A percentile compares a stretch with the other conserved stretches of the same genome.
Evolutionary conservation across 2,113 vertebrate genomes (phyloP).

Genomic region (Delphinus delphis): DNA sequence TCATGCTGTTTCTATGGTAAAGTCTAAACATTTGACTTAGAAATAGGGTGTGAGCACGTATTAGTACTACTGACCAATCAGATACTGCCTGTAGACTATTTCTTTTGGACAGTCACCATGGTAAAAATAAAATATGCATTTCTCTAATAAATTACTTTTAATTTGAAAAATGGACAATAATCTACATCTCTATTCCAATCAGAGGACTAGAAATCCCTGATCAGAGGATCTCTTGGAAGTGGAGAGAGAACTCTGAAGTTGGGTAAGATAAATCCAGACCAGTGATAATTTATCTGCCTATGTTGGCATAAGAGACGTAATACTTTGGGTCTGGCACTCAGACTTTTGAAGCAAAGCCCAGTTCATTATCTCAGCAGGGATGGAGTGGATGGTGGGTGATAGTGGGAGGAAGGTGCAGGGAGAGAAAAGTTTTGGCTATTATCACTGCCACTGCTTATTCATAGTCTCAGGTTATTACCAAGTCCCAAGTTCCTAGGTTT

Average conservation of each 20-base stretch:
- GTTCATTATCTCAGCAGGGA: neutral
- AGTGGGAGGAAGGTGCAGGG: neutral
- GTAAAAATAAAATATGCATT: neutral
- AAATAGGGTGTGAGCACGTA: constrained; percentile 19
- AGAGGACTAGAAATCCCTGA: neutral
- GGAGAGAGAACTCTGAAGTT: neutral
- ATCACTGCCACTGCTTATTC: neutral
- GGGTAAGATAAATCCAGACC: neutral
- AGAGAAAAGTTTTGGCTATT: neutral
- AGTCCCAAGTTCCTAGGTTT: neutral
- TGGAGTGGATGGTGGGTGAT: neutral
- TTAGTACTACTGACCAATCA: neutral
- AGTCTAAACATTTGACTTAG: constrained; percentile 18
- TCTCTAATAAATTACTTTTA: neutral
- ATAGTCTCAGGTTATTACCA: neutral
- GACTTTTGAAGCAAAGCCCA: neutral
- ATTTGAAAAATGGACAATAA: neutral
- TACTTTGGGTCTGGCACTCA: neutral
- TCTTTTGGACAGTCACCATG: neutral
- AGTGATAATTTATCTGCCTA: neutral
- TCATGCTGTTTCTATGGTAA: neutral
- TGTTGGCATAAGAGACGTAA: neutral
- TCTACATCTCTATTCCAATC: neutral
- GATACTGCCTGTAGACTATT: neutral
- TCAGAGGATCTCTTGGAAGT: neutral